These are phyloP conservation scores for Molossus molossus DNA, from an alignment of 2,797 vertebrate genomes.

Conservation along the genomic window DNA sequence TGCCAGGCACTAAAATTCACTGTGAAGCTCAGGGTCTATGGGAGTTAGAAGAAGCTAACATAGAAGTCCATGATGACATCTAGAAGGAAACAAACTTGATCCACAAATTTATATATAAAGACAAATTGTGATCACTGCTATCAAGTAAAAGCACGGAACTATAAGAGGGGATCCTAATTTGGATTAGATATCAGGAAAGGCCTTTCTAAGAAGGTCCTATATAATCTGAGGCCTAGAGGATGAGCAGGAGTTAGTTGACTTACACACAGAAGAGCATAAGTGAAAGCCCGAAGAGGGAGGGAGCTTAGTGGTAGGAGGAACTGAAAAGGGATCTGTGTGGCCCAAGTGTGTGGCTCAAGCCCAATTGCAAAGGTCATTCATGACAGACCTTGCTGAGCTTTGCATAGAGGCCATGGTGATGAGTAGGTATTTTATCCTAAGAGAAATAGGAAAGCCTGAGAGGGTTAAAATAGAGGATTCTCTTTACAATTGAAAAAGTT, in stretches of 20 bases:
- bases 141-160: background rate
- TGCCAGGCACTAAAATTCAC: background rate
- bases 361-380: background rate
- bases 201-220: background rate
- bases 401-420: background rate
- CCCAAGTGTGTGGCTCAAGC: background rate
- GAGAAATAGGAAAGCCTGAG: background rate
- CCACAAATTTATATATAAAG: background rate
- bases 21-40: background rate
- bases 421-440: constrained; percentile 3
- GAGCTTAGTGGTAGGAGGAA: background rate
- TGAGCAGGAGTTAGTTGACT: background rate
- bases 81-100: background rate
- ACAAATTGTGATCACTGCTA: background rate
- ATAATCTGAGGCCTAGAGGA: background rate
- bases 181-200: background rate
- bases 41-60: background rate
- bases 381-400: background rate
- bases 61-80: background rate
- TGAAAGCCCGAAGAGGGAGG: background rate
- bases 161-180: background rate
- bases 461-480: background rate
- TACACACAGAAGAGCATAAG: background rate
- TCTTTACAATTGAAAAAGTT: background rate
- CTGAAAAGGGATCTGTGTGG: background rate